Evolutionary conservation across 2,888 invertebrate species (phyloP), one percentile per base, ranked within the genome.

Genomic region (Chouioia cunea): DNA sequence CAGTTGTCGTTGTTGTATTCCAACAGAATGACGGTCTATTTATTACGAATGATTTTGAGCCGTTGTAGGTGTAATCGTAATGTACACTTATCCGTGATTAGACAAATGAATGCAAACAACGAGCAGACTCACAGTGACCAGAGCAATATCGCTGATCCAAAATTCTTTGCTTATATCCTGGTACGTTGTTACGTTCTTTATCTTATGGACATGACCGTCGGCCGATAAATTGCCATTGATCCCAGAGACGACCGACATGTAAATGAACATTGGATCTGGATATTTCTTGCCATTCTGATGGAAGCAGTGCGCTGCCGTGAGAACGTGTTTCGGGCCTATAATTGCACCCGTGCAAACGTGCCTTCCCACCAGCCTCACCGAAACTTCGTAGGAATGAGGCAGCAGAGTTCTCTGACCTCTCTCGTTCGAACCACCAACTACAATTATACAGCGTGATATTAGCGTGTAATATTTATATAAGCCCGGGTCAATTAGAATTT

Each of bases 81-180:
- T 27, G 27, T 27, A 27, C 27, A 27, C 27, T 27, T 4, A 6
- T n/a, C n/a, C n/a, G 27, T 4, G 2, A 27, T 27, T 27, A 27
- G 27, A 6, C 27, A 27, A 27, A 27, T 27, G 27, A 27, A 27
- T 27, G 27, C 2, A 48, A 16, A 48, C 48, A 48, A 15, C 48
- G n/a, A 27, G 14, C 15, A 47, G 1, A 70, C 74, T 74, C 47
- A 76, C 76, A 22, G 74, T 68, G 6, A 76, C 46, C 18, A 76
- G 36, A 10, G 76, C 74, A n/a, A 76, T 73, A 14, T 76, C 76
- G 16, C 75, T 73, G 27, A 53, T 66, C 75, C 74, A 74, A 10
- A 66, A 70, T 22, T 75, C 71, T 8, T 58, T 44, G 10, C 52
- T 69, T 15, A 70, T 58, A 1, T 74, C 62, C 14, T 71, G 57